phyloP scores from a whole-genome alignment of 2,113 vertebrate genomes.

The Panthera tigris region DNA sequence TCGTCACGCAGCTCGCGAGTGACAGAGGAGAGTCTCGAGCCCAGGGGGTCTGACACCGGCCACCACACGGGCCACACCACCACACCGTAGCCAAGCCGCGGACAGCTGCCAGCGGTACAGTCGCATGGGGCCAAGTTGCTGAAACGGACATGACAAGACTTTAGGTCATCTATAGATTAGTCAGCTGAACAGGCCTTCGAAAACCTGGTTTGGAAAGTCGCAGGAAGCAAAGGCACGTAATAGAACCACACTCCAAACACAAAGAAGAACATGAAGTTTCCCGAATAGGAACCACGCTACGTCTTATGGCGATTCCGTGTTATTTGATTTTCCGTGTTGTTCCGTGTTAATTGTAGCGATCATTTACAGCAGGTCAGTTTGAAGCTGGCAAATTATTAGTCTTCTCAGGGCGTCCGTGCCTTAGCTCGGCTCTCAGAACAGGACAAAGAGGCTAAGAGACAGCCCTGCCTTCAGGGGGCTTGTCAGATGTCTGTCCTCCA shows the following conservation, averaged over 20 bases:
- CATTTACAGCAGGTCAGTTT: neutral
- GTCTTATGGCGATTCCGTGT: neutral
- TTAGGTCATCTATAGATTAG: rapidly evolving
- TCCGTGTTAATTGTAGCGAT: neutral
- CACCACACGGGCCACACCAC: neutral
- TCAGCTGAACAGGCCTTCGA: rapidly evolving
- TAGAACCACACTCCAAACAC: neutral
- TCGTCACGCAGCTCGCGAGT: neutral
- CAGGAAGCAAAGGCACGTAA: neutral
- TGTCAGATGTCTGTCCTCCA: neutral
- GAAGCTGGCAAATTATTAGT: neutral
- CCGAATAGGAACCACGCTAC: neutral
- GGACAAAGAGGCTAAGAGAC: neutral
- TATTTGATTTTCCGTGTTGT: neutral
- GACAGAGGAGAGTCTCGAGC: neutral
- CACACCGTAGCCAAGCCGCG: rapidly evolving
- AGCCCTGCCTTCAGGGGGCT: neutral
- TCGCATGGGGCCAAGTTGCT: neutral
- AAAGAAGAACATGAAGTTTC: neutral
- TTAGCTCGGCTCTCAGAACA: neutral
- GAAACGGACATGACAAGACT: neutral
- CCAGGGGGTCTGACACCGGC: neutral
- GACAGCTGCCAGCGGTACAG: neutral
- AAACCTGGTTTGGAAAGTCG: neutral
- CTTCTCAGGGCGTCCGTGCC: neutral